Evolutionary conservation across 2,797 vertebrate species (phyloP).

Genomic region (Microchirus variegatus): DNA sequence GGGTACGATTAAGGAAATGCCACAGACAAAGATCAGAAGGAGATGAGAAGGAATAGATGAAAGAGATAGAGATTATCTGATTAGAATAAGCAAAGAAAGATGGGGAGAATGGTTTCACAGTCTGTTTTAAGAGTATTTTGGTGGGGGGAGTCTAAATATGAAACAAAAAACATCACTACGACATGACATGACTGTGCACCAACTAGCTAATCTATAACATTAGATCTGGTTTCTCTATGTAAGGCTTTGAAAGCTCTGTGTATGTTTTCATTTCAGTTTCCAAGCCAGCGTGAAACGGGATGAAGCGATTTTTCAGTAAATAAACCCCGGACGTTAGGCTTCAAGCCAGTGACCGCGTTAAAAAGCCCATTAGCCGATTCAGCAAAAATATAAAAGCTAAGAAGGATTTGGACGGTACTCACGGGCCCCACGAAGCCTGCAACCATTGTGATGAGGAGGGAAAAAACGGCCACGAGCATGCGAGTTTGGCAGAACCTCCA

Average conservation of each 20-base stretch:
- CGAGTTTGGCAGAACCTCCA: conserved; percentile 87
- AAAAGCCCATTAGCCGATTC: conserved; percentile 48
- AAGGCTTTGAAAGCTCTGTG: conserved; percentile 53
- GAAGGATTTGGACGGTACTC: conserved; percentile 70
- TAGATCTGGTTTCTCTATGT: conserved; percentile 51
- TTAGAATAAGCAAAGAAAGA: background rate
- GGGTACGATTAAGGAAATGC: conserved; percentile 10
- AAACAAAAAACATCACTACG: conserved; percentile 12
- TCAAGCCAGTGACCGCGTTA: conserved; percentile 21
- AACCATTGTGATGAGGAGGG: conserved; percentile 83
- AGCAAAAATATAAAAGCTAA: conserved; percentile 32
- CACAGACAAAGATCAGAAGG: conserved; percentile 25
- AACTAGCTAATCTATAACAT: conserved; percentile 51
- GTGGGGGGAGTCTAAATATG: too few relatives aligned
- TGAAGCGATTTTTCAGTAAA: conserved; percentile 64
- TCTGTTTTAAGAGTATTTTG: background rate
- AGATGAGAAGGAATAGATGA: conserved; percentile 6
- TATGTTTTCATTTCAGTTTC: conserved; percentile 62
- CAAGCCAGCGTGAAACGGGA: conserved; percentile 60
- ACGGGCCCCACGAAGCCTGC: conserved; percentile 83
- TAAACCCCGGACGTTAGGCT: conserved; percentile 40
- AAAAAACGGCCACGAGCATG: conserved; percentile 80
- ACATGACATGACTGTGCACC: conserved; percentile 42
- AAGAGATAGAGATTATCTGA: conserved; percentile 9
- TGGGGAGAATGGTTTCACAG: background rate